phyloP scores from a whole-genome alignment of 2,113 vertebrate species.

The Dicrurus megarhynchus region DNA sequence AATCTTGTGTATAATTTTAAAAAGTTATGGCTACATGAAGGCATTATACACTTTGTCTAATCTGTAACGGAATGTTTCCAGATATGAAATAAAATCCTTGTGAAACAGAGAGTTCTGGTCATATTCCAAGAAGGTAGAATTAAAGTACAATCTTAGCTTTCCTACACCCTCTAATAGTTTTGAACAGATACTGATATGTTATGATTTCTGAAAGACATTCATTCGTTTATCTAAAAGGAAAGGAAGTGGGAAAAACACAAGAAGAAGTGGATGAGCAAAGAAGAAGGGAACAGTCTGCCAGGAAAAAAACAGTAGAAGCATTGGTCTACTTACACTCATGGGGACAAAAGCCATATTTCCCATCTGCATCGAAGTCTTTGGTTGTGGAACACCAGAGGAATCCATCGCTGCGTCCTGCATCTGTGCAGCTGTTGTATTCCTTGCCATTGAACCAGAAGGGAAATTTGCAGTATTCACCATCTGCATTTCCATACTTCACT shows the following conservation, averaged over 20 bases:
- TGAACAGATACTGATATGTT: background rate
- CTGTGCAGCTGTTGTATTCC: constrained; percentile 92
- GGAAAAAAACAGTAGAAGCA: background rate
- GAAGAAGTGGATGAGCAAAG: background rate
- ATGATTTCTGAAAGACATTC: background rate
- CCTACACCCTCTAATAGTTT: background rate
- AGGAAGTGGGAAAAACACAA: background rate
- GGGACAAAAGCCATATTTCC: constrained; percentile 97
- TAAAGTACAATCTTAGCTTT: background rate
- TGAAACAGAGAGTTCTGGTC: background rate
- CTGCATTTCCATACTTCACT: constrained; percentile 93
- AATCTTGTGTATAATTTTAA: background rate
- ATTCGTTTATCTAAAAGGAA: background rate
- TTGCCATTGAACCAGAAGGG: constrained; percentile 92
- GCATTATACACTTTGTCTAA: background rate
- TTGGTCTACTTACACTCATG: constrained; percentile 87
- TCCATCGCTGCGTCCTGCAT: constrained; percentile 87
- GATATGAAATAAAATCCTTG: background rate
- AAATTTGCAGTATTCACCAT: constrained; percentile 96
- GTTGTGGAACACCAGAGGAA: constrained; percentile 97
- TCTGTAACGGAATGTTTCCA: background rate
- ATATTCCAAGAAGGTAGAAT: background rate
- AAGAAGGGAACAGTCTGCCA: background rate
- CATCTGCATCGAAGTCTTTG: constrained; percentile 91
- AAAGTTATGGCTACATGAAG: background rate